Evolutionary conservation across 1,140 invertebrate species (phyloP), one percentile per base, ranked within the genome.

Genomic region (Drosophila lini): DNA sequence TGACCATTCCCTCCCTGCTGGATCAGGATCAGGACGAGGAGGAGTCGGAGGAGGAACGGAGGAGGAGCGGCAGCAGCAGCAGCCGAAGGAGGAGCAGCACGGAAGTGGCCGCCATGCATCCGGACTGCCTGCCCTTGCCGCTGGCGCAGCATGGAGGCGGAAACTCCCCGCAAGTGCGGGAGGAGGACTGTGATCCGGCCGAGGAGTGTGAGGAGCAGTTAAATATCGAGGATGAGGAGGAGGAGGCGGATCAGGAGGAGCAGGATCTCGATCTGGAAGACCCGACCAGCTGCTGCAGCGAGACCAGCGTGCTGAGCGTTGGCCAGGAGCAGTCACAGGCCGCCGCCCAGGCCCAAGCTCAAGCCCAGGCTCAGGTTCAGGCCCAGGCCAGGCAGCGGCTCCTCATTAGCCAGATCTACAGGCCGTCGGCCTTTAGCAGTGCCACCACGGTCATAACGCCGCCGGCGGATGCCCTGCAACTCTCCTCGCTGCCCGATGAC

Each of bases 261-360:
- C 59, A 57, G 2, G 68, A 88, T 1, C 44, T 70, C 11, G 84
- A 89, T 5, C 28, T 75, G 15, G 89, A 91, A 40, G 89, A 91
- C 40, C 63, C 65, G 1, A 48, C 74, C 31, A 91, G 90, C 44
- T 95, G 94, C 68, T 94, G 94, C 77, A 95, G 95, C 74, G 94
- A 95, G 71, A 94, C 95, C 65, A 95, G 95, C 2, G 95, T 95
- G 2, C 69, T 95, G 2, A 95, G 95, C 47, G 95, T 95, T 44
- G 95, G 95, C 3, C 95, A 95, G 85, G 95, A 95, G 78, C 94
- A 94, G 28, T 93, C 91, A 7, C 71, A 83, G 44, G 74, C 74
- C 16, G 58, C 78, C 8, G 44, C 44, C 22, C 44, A 47, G 22
- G 45, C 45, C 22, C 45, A 47, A 5, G 58, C 74, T 3, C 64